Evolutionary conservation across 2,888 invertebrate species (phyloP), one percentile per base, ranked within the genome.

Genomic region (Chloroclysta siterata): DNA sequence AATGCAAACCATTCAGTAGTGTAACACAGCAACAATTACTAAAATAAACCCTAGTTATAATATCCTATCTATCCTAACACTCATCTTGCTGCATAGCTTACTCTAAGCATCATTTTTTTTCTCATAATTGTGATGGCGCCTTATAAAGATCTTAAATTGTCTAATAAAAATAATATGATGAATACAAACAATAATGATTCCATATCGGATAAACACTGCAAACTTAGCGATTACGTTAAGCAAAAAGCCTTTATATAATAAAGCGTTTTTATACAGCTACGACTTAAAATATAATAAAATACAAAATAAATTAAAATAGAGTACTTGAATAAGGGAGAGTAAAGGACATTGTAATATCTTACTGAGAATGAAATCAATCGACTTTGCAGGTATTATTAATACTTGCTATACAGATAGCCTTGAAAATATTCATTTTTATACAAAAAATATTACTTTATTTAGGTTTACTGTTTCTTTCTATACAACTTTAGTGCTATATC

Each of bases 51-150:
- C 87, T 86, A 87, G 77, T 86, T 86, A 82, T 86, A 85, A 82
- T 82, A 48, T 11, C 82, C 47, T 65, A 56, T 83, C 82, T 85
- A 84, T 75, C 78, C 82, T 87, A 87, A 90, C 87, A 87, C 84
- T 82, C 87, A 83, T 84, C 79, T 76, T 81, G 79, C 84, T 22
- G 17, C 52, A 17, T 17, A 81, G 78, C 85, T 89, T 87, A 72
- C 61, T 33, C 83, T 88, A 88, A 77, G 75, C 84, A 78, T 84
- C 82, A 82, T 83, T 79, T 80, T 46, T n/a, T 81, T 81, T 82
- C 78, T 77, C 76, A 54, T 66, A 60, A 88, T 90, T 92, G 92
- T 92, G 92, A 91, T 92, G 91, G 87, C 88, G 85, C 73, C 81
- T 82, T 82, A 80, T 82, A 80, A 82, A 84, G 85, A 83, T 50